Conservation (phyloP, 2,888 invertebrate species). For the Adela reaumurella region DNA sequence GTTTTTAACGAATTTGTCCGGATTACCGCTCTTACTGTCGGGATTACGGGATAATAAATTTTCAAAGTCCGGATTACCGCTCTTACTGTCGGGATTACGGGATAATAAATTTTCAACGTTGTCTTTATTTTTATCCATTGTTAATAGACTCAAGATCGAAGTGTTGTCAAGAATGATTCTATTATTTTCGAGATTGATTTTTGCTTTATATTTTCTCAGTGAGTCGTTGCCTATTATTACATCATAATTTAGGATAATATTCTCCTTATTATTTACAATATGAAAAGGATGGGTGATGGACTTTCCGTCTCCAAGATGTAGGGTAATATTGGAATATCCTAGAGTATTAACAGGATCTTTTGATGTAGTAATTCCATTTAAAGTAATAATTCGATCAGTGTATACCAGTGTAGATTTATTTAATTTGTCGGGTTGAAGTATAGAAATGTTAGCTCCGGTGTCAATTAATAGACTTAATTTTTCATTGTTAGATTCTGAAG, state of each 20-base stretch:
- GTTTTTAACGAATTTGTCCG: not conserved
- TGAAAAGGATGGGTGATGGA: not conserved
- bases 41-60: not conserved
- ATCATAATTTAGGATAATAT: not conserved
- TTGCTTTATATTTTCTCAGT: not conserved
- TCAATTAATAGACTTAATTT: not conserved
- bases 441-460: not conserved
- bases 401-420: not conserved
- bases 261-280: not conserved
- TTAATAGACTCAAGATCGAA: not conserved
- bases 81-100: not conserved
- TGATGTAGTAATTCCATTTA: not conserved
- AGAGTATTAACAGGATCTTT: not conserved
- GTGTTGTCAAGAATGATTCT: not conserved
- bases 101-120: not conserved
- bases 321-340: not conserved
- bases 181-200: not conserved
- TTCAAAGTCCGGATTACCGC: not conserved
- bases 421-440: not conserved
- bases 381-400: not conserved
- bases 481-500: not conserved
- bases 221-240: not conserved
- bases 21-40: not conserved
- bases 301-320: not conserved
- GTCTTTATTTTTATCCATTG: not conserved